Conservation (phyloP, 2,113 vertebrate species). For the Corvus cornix region DNA sequence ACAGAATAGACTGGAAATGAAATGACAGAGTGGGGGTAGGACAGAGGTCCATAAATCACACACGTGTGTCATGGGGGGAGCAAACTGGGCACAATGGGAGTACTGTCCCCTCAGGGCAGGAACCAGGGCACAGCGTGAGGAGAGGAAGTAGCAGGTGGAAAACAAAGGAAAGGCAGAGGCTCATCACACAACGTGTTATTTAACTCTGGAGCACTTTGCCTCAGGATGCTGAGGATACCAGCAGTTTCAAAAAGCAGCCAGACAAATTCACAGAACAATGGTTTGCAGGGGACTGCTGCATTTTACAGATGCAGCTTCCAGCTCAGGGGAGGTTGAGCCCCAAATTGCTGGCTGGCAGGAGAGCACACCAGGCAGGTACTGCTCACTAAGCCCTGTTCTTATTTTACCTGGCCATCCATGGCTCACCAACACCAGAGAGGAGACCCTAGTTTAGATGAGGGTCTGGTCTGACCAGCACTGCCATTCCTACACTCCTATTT, state of each 20-base stretch:
- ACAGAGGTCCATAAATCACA: constrained; percentile 40
- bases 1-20: not conserved
- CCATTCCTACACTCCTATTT: not conserved
- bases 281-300: not conserved
- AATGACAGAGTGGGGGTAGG: not conserved
- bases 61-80: rapidly evolving
- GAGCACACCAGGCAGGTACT: not conserved
- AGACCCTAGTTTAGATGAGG: not conserved
- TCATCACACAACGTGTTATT: not conserved
- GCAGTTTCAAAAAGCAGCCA: not conserved
- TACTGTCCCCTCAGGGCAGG: not conserved
- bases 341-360: not conserved
- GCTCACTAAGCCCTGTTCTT: not conserved
- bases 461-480: not conserved
- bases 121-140: rapidly evolving
- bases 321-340: not conserved
- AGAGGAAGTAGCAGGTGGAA: not conserved
- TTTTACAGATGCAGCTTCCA: not conserved
- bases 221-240: not conserved
- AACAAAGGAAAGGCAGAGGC: not conserved
- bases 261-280: not conserved
- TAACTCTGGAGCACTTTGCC: not conserved
- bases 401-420: not conserved
- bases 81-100: constrained; percentile 9
- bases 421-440: not conserved